These are phyloP conservation scores for Drosophila navojoa DNA, from an alignment of 1,140 invertebrate genomes.

Conservation along the genomic window DNA sequence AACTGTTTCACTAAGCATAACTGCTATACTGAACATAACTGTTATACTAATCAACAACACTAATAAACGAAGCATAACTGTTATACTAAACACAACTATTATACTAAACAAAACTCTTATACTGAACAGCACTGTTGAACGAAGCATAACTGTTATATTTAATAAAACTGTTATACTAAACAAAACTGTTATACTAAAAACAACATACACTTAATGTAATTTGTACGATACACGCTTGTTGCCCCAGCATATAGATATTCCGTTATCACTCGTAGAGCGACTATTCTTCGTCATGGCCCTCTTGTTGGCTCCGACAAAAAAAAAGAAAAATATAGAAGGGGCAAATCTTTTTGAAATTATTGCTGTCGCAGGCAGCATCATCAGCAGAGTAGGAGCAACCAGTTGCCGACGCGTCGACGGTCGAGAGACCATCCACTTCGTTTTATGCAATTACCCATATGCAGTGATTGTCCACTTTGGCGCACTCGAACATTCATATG, in stretches of 20 bases:
- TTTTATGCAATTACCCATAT: conserved; percentile 70
- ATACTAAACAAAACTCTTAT: not conserved
- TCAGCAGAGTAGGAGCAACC: not conserved
- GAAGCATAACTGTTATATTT: not conserved
- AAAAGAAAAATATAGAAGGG: not conserved
- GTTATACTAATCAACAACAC: too few species aligned
- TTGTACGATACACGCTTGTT: too few species aligned
- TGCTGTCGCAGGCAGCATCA: conserved; percentile 60
- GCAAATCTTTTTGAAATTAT: conserved; percentile 64
- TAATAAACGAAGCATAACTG: too few species aligned
- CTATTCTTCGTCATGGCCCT: not conserved
- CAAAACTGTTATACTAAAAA: conserved; percentile 11
- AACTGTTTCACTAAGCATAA: too few species aligned
- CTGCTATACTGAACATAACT: too few species aligned
- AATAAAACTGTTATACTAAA: conserved; percentile 1
- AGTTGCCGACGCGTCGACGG: not conserved
- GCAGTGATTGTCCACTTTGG: conserved; percentile 76
- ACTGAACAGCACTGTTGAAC: not conserved
- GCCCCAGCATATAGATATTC: not conserved
- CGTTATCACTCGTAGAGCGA: conserved; percentile 13
- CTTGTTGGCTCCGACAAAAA: not conserved
- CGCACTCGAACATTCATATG: conserved; percentile 35
- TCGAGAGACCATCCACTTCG: conserved; percentile 10
- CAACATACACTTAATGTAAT: too few species aligned
- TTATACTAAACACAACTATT: too few species aligned